phyloP scores from a whole-genome alignment of 2,888 invertebrate species.

The Drosophila paranaensis region DNA sequence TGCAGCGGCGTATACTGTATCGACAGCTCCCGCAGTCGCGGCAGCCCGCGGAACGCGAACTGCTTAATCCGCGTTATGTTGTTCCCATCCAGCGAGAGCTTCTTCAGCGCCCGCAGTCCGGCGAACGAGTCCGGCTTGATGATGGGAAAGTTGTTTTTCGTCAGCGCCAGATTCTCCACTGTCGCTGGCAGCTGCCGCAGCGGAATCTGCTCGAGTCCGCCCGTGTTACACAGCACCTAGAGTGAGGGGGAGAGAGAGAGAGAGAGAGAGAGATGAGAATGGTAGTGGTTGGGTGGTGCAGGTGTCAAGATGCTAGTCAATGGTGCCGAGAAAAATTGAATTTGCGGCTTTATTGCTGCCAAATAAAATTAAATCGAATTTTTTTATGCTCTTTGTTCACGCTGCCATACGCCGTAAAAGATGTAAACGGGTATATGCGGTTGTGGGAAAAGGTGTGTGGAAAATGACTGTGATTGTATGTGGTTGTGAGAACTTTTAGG shows the following conservation, averaged over 20 bases:
- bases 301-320: conserved; percentile 13
- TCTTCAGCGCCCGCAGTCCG: conserved; percentile 91
- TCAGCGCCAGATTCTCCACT: conserved; percentile 93
- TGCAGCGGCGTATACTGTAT: conserved; percentile 94
- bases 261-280: conserved; percentile 13
- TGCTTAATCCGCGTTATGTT: conserved; percentile 93
- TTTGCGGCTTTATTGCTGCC: conserved; percentile 80
- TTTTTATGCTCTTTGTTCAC: conserved; percentile 17
- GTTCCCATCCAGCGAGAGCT: conserved; percentile 94
- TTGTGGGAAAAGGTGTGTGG: neutral
- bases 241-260: conserved; percentile 30
- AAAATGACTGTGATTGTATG: neutral
- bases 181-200: conserved; percentile 90
- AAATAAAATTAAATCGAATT: conserved; percentile 83
- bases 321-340: conserved; percentile 76
- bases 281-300: conserved; percentile 22
- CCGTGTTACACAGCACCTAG: conserved; percentile 95
- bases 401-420: neutral
- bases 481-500: no score
- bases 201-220: conserved; percentile 92
- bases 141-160: conserved; percentile 93
- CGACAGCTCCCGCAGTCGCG: conserved; percentile 91
- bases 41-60: conserved; percentile 94
- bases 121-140: conserved; percentile 93
- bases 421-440: neutral